These are phyloP conservation scores for Adelges cooleyi DNA, from an alignment of 1,140 invertebrate genomes.

Conservation along the genomic window DNA sequence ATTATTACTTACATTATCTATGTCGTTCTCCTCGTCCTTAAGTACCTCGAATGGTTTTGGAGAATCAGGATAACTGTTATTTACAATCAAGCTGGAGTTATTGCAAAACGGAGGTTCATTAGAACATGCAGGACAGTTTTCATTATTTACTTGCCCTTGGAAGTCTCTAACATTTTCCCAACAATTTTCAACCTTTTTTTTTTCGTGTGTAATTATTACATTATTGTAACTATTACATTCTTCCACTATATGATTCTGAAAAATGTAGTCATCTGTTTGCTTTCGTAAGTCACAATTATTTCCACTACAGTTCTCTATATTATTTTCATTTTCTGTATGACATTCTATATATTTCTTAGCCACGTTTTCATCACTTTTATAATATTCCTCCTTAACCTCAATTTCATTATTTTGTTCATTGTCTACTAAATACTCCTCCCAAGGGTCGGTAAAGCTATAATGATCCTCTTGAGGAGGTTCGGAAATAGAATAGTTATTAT, in stretches of 20 bases:
- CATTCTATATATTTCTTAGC: neutral
- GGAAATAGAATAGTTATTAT: slow-evolving; percentile 11
- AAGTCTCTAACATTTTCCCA: neutral
- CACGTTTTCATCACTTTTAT: neutral
- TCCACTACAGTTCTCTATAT: neutral
- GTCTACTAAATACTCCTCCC: slow-evolving; percentile 40
- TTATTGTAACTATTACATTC: neutral
- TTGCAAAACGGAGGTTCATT: neutral
- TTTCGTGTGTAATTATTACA: neutral
- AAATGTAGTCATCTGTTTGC: slow-evolving; percentile 11
- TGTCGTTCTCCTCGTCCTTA: neutral
- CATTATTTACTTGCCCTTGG: neutral
- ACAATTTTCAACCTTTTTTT: neutral
- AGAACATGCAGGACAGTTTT: slow-evolving; percentile 2
- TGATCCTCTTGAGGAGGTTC: slow-evolving; percentile 5
- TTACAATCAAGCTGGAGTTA: slow-evolving; percentile 6
- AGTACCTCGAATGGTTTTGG: neutral
- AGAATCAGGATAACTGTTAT: slow-evolving; percentile 10
- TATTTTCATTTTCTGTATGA: slow-evolving; percentile 34
- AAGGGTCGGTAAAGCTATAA: slow-evolving; percentile 40
- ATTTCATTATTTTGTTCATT: neutral
- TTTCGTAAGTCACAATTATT: neutral
- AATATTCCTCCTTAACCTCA: neutral
- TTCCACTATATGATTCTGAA: slow-evolving; percentile 1
- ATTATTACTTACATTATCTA: too few species aligned